Base-by-base conservation (phyloP, 1,140 invertebrate genomes). In the Lepidurus couesii region DNA sequence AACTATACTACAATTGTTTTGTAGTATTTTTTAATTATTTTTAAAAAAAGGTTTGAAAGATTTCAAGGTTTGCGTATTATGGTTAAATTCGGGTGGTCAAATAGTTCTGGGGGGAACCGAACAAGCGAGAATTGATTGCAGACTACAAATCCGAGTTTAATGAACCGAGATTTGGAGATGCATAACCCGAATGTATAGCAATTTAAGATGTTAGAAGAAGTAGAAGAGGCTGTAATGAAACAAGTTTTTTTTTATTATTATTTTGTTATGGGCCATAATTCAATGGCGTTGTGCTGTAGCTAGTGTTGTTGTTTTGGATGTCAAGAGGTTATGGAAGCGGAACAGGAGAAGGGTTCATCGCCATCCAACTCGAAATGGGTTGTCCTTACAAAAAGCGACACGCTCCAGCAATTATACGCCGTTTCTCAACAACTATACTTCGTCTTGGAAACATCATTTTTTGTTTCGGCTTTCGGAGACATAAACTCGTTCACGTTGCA, bases 151-250 rank as follows among this genome's bases (percentile, higher is more conserved):
- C 13, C 7, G 45, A 78, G 47, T 13, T 26, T 13, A 76, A 44
- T 47, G 47, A 76, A 76, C 47, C 42, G 75, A 47, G 24, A 7
- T 42, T n/a, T 11, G 24, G 47, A 76, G 8, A 76, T 45, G 6
- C 44, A 45, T 13, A 75, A 24, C 43, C 24, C 24, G 34, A 16
- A 16, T 75, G 9, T 34, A 75, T 75, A 34, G 74, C 6, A 42
- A 75, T 75, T 75, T 34, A 75, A 42, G 42, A 75, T 75, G 34
- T 43, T 16, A 75, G 43, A 34, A 43, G 74, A 75, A 75, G 74
- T 21, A 75, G 13, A 21, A 6, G 74, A 26, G 4, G 16, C 6
- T 1, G n/a, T 8, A 7, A 43, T 21, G 74, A 73, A 26, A 16
- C 6, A 75, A 26, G 5, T 34, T 75, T 8, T 24, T 7, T 8